phyloP scores from a whole-genome alignment of 2,888 invertebrate genomes.

The Sceliomorpha sp. region DNA sequence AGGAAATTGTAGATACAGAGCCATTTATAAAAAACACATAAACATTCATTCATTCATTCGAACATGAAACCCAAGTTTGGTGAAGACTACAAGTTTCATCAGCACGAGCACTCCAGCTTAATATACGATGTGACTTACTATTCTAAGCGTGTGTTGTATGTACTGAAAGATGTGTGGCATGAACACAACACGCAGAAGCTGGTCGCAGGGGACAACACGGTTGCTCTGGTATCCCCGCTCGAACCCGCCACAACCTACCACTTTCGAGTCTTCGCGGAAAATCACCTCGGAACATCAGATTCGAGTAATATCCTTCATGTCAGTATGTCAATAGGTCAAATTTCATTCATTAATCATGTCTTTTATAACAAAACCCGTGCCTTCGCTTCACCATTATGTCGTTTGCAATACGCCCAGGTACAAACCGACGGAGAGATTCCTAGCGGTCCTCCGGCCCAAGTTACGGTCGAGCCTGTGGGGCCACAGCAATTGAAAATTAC shows the following conservation, averaged over 20 bases:
- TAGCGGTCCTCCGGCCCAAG: slow-evolving; percentile 86
- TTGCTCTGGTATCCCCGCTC: slow-evolving; percentile 82
- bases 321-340: slow-evolving; percentile 66
- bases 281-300: slow-evolving; percentile 84
- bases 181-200: slow-evolving; percentile 83
- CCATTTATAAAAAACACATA: too few species aligned
- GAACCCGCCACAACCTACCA: slow-evolving; percentile 84
- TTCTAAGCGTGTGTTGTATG: too few species aligned
- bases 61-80: too few species aligned
- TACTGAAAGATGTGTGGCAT: slow-evolving; percentile 82
- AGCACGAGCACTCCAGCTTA: too few species aligned
- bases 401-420: slow-evolving; percentile 58
- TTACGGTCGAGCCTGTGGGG: slow-evolving; percentile 85
- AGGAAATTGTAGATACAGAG: too few species aligned
- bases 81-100: too few species aligned
- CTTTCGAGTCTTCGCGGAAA: slow-evolving; percentile 84
- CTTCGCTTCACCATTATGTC: too few species aligned
- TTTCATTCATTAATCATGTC: too few species aligned
- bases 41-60: too few species aligned
- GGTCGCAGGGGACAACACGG: slow-evolving; percentile 82
- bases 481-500: slow-evolving; percentile 87
- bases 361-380: too few species aligned
- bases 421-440: slow-evolving; percentile 85
- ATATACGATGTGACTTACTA: too few species aligned
- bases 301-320: slow-evolving; percentile 83